A percentile compares a stretch with the other conserved stretches of the same genome.
phyloP scores from a whole-genome alignment of 2,888 invertebrate genomes.

The Gymnocheta viridis region DNA sequence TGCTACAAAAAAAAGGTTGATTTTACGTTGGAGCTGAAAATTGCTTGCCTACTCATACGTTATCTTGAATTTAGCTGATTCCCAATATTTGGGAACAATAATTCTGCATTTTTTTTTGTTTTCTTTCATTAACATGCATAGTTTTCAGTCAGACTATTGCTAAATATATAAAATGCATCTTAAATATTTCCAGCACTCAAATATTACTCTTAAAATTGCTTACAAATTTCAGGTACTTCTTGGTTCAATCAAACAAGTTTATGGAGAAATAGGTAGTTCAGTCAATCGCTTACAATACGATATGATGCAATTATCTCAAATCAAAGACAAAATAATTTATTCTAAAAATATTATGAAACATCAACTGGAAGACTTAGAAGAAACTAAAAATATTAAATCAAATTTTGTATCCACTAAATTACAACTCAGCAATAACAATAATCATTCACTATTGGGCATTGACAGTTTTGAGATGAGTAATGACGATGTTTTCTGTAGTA shows the following conservation, averaged over 20 bases:
- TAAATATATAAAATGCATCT: too few relatives aligned
- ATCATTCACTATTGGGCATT: constrained; percentile 67
- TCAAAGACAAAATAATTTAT: constrained; percentile 80
- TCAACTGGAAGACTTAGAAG: constrained; percentile 76
- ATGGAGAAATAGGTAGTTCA: constrained; percentile 76
- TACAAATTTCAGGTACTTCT: constrained; percentile 72
- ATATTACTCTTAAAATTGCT: background rate
- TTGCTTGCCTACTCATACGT: too few relatives aligned
- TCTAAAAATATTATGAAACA: constrained; percentile 78
- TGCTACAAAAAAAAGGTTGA: too few relatives aligned
- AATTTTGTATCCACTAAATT: constrained; percentile 75
- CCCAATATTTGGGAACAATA: too few relatives aligned
- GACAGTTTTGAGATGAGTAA: constrained; percentile 73
- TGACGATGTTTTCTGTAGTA: constrained; percentile 79
- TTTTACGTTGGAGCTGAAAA: too few relatives aligned
- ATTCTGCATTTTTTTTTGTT: too few relatives aligned
- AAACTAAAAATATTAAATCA: constrained; percentile 71
- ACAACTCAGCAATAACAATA: constrained; percentile 72
- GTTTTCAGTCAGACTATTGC: too few relatives aligned
- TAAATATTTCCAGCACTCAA: too few relatives aligned
- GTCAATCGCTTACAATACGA: constrained; percentile 79
- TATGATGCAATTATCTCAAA: constrained; percentile 78
- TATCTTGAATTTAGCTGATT: too few relatives aligned
- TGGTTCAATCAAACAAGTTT: constrained; percentile 78
- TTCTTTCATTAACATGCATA: too few relatives aligned